Base-by-base conservation (phyloP, 2,113 vertebrate species). In the Prolemur simus region DNA sequence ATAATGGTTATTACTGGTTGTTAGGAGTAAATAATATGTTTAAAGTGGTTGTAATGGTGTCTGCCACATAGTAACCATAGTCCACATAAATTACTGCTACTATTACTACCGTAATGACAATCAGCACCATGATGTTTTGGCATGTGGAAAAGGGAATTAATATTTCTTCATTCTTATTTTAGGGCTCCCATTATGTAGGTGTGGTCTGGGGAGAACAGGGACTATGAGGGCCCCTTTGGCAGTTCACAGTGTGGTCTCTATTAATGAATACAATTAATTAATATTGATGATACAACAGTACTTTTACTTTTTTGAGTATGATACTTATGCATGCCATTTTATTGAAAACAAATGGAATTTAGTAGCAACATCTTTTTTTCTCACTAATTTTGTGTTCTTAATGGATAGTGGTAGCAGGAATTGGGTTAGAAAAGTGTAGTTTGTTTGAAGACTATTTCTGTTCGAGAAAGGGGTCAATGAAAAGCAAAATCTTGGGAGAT, bases 311-410 rank as follows among this genome's bases (percentile, higher is more conserved):
- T 89, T 87, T 68, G 14, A 78, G 23, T 93, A 13, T 4, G 73
- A 69, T 96, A 94, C 23, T 45, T 93, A 83, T 34, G 64, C 92
- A 45, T 80, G 45, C 82, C 17, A 85, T 85, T 91, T 93, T 34
- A 63, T 69, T 91, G 54, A 87, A 29, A 69, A 84, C 23, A 87
- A 42, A 60, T 84, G 52, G 27, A 88, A 58, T n/a, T 83, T 85
- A 71, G 47, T 89, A 66, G 39, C 17, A 81, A 29, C 21, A 68
- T 58, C 71, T 49, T 47, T 8, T 58, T 74, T 71, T 15, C 32
- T 18, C 11, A 68, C 81, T 89, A 66, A 77, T 85, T 93, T 91
- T 91, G 14, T 87, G 9, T 74, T 94, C 83, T 89, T 91, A 93
- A 56, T 97, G 23, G 34, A 34, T 64, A 58, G 12, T 77, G 34